Evolutionary conservation across 2,888 invertebrate genomes (phyloP).

Genomic region (Cerastoderma edule): DNA sequence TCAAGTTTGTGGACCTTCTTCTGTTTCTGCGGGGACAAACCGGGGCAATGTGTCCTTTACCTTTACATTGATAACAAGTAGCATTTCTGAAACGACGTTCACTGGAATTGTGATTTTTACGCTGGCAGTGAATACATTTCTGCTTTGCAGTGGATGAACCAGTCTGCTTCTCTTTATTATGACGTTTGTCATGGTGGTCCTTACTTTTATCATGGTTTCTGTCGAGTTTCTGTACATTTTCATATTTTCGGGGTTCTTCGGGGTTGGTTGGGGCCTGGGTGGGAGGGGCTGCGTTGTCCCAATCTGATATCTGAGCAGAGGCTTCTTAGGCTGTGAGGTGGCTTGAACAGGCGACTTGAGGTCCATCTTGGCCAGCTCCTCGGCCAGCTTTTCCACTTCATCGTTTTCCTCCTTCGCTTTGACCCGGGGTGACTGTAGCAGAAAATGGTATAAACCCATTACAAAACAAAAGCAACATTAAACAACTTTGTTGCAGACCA

Average conservation of each 20-base stretch:
- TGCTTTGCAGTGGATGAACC: too few species aligned
- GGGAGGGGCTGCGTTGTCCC: too few species aligned
- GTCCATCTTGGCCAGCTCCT: constrained; percentile 32
- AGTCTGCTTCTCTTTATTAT: not conserved
- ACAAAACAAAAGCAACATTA: too few species aligned
- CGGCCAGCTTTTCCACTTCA: constrained; percentile 40
- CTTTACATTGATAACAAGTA: constrained; percentile 25
- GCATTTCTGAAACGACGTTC: constrained; percentile 34
- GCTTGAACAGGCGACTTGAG: too few species aligned
- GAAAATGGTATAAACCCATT: too few species aligned
- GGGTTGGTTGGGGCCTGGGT: too few species aligned
- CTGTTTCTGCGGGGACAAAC: constrained; percentile 20
- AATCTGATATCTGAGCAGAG: too few species aligned
- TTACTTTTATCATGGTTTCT: not conserved
- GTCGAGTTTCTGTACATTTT: constrained; percentile 3
- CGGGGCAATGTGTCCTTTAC: constrained; percentile 30
- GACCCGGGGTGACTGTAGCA: constrained; percentile 29
- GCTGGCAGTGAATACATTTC: constrained; percentile 26
- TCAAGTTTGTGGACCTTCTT: not conserved
- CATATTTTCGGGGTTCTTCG: constrained; percentile 14
- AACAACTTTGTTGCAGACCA: too few species aligned
- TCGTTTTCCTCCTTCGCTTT: constrained; percentile 24
- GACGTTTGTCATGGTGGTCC: not conserved
- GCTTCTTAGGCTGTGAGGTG: too few species aligned
- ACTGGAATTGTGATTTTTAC: constrained; percentile 23